phyloP scores from a whole-genome alignment of 1,140 invertebrate genomes.

The Hylaeus anthracinus region DNA sequence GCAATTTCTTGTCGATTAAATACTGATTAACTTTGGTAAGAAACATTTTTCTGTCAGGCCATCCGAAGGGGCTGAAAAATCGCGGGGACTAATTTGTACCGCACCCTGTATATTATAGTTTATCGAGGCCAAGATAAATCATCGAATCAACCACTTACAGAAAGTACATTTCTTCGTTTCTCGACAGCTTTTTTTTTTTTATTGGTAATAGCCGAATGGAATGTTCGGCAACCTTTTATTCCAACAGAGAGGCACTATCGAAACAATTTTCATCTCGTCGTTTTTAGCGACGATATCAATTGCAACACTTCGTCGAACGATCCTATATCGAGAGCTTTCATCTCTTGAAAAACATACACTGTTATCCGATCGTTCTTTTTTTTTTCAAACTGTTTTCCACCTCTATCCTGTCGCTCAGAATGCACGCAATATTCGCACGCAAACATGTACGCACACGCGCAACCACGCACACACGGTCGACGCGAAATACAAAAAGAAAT shows the following conservation, averaged over 20 bases:
- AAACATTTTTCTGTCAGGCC: too few relatives aligned
- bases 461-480: too few relatives aligned
- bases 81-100: too few relatives aligned
- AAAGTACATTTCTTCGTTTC: too few relatives aligned
- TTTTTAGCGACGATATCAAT: slow-evolving; percentile 19
- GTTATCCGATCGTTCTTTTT: not conserved
- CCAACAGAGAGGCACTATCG: not conserved
- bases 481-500: slow-evolving; percentile 3
- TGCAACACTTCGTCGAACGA: not conserved
- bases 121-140: too few relatives aligned
- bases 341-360: slow-evolving; percentile 5
- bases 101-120: too few relatives aligned
- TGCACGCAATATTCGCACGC: not conserved
- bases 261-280: slow-evolving; percentile 10
- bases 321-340: slow-evolving; percentile 8
- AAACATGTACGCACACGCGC: not conserved
- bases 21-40: too few relatives aligned
- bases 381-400: slow-evolving; percentile 17
- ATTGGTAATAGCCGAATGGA: not conserved
- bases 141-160: too few relatives aligned
- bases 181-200: not conserved
- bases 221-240: not conserved
- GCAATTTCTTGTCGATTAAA: too few relatives aligned
- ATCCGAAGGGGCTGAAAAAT: too few relatives aligned
- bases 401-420: not conserved